phyloP scores from a whole-genome alignment of 2,113 vertebrate genomes.

The Rhinopithecus roxellana region DNA sequence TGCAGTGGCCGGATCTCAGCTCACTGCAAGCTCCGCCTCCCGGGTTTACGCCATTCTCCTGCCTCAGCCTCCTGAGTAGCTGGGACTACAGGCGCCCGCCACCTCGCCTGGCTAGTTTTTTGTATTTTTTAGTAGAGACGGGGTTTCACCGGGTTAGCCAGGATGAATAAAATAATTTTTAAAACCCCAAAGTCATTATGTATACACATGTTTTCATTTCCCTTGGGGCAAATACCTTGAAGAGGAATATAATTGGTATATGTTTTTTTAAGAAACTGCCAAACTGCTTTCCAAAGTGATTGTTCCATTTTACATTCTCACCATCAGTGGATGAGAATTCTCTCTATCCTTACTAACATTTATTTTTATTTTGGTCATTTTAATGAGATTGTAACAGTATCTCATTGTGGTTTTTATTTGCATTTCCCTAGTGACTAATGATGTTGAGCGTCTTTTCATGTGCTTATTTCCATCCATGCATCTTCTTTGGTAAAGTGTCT shows the following conservation, averaged over 20 bases:
- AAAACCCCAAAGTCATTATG: background rate
- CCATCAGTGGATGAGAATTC: background rate
- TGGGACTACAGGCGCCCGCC: no score
- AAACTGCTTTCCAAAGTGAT: background rate
- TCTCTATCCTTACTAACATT: background rate
- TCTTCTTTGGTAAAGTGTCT: background rate
- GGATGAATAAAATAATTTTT: no score
- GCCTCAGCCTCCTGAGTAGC: no score
- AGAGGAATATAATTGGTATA: background rate
- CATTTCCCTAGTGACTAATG: background rate
- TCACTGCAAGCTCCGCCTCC: no score
- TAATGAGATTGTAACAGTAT: background rate
- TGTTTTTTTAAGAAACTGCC: background rate
- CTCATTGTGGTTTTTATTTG: background rate
- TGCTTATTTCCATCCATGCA: background rate
- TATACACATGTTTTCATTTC: background rate
- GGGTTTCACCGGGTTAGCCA: no score
- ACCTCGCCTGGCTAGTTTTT: no score
- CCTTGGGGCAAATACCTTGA: background rate
- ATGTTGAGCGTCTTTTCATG: background rate
- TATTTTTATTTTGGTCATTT: background rate
- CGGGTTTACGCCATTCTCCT: no score
- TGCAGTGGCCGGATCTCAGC: no score
- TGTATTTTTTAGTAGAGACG: no score
- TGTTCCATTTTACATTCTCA: background rate